Base-by-base conservation (phyloP, 1,140 invertebrate species). In the Tetragonula clypearis region DNA sequence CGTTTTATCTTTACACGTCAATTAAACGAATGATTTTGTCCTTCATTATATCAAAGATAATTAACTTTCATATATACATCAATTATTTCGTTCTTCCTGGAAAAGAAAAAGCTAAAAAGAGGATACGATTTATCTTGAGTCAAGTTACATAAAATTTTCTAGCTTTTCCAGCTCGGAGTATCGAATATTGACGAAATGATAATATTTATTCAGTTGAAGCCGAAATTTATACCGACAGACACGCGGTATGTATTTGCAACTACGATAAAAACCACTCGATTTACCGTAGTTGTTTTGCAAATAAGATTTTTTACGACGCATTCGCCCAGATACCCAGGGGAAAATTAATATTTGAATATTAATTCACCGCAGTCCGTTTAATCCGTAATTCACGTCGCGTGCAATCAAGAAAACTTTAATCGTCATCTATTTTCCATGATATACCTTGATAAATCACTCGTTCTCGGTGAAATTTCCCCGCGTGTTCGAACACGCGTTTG, bases 331-430 rank as follows among this genome's bases (percentile, higher is more conserved):
- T 12, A 19, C 11, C 72, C 2, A 49, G n/a, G 35, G 8, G 17
- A 21, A 35, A 68, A 68, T 41, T 21, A 74, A 81, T 30, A 30
- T 30, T 5, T 6, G 35, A 81, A 60, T 73, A 81, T 81, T 73
- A 72, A 72, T 60, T 2, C 15, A 5, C 5, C 23, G 14, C 3
- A 1, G 41, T 49, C 65, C n/a, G n/a, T 49, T 62, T 6, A 73
- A 62, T 60, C 17, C 15, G 19, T 49, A 55, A 62, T 75, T 82
- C 49, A 0, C n/a, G 26, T 23, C 21, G 14, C n/a, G 6, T 5
- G 26, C 23, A 53, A 75, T 65, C 65, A 65, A 62, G 65, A 66
- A 66, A 66, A 26, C 49, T 72, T 23, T 19, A 73, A 53, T 26
- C 23, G 14, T 26, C 17, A n/a, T 73, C 6, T 66, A 30, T 66